Evolutionary conservation across 2,888 invertebrate species (phyloP).

Genomic region (Pristionchus fissidentatus): DNA sequence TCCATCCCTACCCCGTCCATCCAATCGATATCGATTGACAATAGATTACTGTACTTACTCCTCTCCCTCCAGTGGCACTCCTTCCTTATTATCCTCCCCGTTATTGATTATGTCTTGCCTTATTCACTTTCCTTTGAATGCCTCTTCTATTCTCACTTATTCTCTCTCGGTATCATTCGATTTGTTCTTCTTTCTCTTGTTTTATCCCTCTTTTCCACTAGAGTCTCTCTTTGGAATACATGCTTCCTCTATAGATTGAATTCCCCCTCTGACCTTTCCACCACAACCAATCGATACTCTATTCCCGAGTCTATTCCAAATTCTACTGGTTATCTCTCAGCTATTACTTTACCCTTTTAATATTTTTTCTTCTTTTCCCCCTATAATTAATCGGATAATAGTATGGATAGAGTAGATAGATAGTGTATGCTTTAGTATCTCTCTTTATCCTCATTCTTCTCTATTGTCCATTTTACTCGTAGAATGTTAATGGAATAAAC

Average conservation of each 20-base stretch:
- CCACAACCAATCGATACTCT: neutral
- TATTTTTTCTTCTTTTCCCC: neutral
- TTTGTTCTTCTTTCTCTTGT: neutral
- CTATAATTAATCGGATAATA: constrained; percentile 18
- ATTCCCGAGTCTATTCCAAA: constrained; percentile 38
- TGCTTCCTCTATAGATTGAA: neutral
- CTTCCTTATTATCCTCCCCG: neutral
- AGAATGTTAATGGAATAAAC: constrained; percentile 25
- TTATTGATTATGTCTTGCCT: constrained; percentile 22
- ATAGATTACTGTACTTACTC: constrained; percentile 22
- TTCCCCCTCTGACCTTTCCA: neutral
- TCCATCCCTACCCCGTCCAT: neutral
- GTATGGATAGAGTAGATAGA: constrained; percentile 37
- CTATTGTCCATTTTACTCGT: constrained; percentile 31
- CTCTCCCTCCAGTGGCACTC: neutral
- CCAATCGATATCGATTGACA: neutral
- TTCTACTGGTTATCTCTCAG: constrained; percentile 47
- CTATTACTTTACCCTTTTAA: constrained; percentile 40
- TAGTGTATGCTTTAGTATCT: neutral
- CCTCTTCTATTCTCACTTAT: constrained; percentile 29
- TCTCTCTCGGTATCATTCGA: constrained; percentile 34
- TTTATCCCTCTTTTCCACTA: neutral
- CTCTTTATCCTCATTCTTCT: neutral
- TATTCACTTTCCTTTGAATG: constrained; percentile 10
- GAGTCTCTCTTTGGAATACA: constrained; percentile 21